Evolutionary conservation across 2,113 vertebrate species (phyloP).

Genomic region (Caloenas nicobarica): DNA sequence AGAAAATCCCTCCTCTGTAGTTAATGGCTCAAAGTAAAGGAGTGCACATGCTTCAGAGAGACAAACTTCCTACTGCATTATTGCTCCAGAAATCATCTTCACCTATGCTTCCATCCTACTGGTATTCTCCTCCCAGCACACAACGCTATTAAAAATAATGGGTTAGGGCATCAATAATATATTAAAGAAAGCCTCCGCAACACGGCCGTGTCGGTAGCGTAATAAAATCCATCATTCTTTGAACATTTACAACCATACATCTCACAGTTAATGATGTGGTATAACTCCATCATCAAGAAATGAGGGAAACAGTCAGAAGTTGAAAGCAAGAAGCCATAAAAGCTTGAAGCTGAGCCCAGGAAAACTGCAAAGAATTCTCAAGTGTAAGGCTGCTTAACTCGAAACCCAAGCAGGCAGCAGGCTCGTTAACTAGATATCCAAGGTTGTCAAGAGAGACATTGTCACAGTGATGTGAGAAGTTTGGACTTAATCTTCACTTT

Average conservation of each 20-base stretch:
- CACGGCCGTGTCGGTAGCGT: not conserved
- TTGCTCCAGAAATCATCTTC: not conserved
- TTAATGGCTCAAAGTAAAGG: not conserved
- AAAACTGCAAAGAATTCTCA: not conserved
- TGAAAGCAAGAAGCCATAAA: not conserved
- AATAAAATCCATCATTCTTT: constrained; percentile 43
- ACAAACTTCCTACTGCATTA: not conserved
- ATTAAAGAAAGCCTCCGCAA: not conserved
- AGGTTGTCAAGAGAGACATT: not conserved
- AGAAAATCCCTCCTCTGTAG: not conserved
- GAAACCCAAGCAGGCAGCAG: not conserved
- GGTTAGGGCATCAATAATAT: constrained; percentile 20
- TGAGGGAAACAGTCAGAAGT: not conserved
- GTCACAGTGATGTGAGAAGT: not conserved
- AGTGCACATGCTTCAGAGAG: not conserved
- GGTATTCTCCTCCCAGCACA: not conserved
- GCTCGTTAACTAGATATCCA: not conserved
- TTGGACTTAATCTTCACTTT: not conserved
- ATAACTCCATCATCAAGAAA: not conserved
- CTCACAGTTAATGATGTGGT: constrained; percentile 22
- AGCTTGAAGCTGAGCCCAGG: not conserved
- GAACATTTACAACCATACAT: constrained; percentile 21
- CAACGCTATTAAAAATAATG: constrained; percentile 34
- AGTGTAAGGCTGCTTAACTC: not conserved
- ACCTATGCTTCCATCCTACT: not conserved